Percentiles rank a stretch among this genome's conserved stretches.
Evolutionary conservation across 2,113 vertebrate species (phyloP).

Genomic region (Paedocypris sp.): DNA sequence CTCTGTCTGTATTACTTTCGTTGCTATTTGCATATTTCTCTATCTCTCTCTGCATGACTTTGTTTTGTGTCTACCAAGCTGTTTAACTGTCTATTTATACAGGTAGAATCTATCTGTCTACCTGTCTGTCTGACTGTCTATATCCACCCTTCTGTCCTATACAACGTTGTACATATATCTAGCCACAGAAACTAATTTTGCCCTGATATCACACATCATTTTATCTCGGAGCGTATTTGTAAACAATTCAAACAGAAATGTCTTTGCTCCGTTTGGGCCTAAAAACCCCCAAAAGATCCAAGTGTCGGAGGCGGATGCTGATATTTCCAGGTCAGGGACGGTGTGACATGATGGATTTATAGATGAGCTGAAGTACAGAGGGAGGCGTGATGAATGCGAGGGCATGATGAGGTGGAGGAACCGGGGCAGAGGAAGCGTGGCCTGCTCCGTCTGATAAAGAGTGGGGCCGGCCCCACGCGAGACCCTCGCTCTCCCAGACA

Average conservation of each 20-base stretch:
- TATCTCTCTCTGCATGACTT: too few species aligned
- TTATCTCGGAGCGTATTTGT: too few species aligned
- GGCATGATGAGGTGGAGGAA: slow-evolving; percentile 47
- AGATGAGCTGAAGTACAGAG: slow-evolving; percentile 1
- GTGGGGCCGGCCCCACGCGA: slow-evolving; percentile 9
- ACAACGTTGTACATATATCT: too few species aligned
- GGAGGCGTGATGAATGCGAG: slow-evolving; percentile 45
- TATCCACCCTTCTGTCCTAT: too few species aligned
- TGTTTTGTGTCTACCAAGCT: too few species aligned
- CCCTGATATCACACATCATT: not conserved
- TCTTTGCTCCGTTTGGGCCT: not conserved
- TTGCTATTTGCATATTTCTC: too few species aligned
- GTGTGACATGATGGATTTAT: not conserved
- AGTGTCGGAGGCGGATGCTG: slow-evolving; percentile 4
- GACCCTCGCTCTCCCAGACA: slow-evolving; percentile 25
- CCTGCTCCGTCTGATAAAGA: slow-evolving; percentile 35
- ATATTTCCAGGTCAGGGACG: slow-evolving; percentile 17
- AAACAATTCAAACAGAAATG: not conserved
- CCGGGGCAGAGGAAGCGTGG: slow-evolving; percentile 42
- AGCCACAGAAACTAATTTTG: not conserved
- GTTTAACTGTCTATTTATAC: too few species aligned
- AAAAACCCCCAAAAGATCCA: slow-evolving; percentile 17
- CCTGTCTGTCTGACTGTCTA: too few species aligned
- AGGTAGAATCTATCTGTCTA: too few species aligned
- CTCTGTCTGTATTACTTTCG: too few species aligned